Percentiles rank a stretch among this genome's conserved stretches.
phyloP scores from a whole-genome alignment of 2,113 vertebrate species.

The Oostethus manadensis region DNA sequence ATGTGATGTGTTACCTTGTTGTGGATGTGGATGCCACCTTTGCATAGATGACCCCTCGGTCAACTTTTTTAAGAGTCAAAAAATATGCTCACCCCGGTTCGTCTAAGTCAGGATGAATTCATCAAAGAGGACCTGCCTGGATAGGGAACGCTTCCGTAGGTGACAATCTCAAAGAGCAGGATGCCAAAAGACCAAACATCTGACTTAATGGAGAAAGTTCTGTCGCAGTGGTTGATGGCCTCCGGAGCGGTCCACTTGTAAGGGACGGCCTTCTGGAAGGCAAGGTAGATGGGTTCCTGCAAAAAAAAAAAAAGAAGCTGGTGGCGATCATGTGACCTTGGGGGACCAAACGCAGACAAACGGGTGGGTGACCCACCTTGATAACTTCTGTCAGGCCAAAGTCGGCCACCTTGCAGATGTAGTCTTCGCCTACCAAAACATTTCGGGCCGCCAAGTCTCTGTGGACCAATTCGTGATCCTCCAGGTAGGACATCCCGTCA shows the following conservation, averaged over 20 bases:
- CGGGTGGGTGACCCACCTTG: conserved; percentile 61
- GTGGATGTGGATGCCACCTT: no score
- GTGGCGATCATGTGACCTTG: no score
- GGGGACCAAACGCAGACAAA: no score
- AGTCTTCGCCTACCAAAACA: conserved; percentile 76
- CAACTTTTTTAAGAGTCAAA: no score
- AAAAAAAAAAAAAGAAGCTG: no score
- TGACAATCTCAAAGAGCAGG: conserved; percentile 78
- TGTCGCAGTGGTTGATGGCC: conserved; percentile 67
- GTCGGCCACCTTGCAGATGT: conserved; percentile 82
- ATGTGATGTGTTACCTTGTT: no score
- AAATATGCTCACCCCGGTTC: no score
- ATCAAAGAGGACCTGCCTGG: conserved; percentile 61
- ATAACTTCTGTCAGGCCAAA: conserved; percentile 81
- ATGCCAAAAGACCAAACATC: conserved; percentile 81
- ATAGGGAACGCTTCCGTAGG: conserved; percentile 71
- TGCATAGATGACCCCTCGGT: no score
- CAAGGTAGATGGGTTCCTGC: conserved; percentile 76
- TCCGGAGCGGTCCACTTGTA: conserved; percentile 81
- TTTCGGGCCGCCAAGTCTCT: conserved; percentile 82
- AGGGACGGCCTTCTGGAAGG: conserved; percentile 68
- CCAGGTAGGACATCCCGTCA: conserved; percentile 81
- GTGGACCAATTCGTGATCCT: conserved; percentile 77
- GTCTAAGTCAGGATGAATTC: not conserved
- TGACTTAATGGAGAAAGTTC: conserved; percentile 72